Base-by-base conservation (phyloP, 2,888 invertebrate genomes). In the Embidobia sp. region DNA sequence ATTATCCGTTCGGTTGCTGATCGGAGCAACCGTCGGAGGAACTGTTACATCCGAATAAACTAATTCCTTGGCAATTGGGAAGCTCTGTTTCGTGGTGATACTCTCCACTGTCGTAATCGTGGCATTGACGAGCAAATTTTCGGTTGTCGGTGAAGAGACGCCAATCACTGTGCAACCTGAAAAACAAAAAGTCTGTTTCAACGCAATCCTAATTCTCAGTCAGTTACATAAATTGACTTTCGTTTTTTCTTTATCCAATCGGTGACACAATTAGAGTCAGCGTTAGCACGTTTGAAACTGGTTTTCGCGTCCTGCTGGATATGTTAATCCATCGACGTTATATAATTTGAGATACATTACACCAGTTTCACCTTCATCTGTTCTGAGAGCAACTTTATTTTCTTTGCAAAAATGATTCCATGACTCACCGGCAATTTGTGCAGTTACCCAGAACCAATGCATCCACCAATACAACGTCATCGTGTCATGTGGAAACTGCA, bases 381-480 rank as follows among this genome's bases (percentile, higher is more conserved):
- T 46, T 29, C 13, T 53, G 53, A n/a, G 19, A 49, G 27, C 29
- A 53, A 55, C 13, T 63, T 49, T 44, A 44, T 55, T 22, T 35
- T 29, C n/a, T 55, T 49, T 49, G 48, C 19, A 57, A 49, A 53
- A 48, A 48, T 61, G 22, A 49, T 64, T 49, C 46, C 10, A 46
- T 69, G 44, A 85, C 86, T 85, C 79, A 88, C 88, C 86, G 66
- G 85, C 84, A 78, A 87, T 82, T 79, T 87, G 90, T 88, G 90
- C 88, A 88, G 95, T 95, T 91, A 95, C 94, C 95, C 95, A 95
- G 91, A 95, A 95, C 95, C 95, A 95, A 90, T 95, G 95, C 92
- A 94, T 95, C 95, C 95, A 95, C 94, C 94, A 95, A 90, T 95
- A 95, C 87, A 94, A 92, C 90, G 94, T 95, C 95, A 95, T 95